Percentiles rank a stretch among this genome's conserved stretches.
phyloP scores from a whole-genome alignment of 2,888 invertebrate genomes.

The Hydropsyche betteni region DNA sequence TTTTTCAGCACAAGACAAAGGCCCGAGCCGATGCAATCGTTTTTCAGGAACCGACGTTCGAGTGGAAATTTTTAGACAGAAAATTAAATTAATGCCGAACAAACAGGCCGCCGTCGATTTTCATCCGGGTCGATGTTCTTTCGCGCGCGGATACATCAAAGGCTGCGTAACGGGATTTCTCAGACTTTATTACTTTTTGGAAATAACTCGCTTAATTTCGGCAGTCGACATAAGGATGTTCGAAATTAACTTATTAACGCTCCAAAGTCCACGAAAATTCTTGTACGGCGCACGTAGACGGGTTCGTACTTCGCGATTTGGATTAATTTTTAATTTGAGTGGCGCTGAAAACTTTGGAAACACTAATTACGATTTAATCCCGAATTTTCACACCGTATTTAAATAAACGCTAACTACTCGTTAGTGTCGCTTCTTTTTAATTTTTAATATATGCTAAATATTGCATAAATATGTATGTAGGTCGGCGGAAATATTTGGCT shows the following conservation, averaged over 20 bases:
- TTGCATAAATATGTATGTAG: too few species aligned
- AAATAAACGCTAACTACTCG: too few species aligned
- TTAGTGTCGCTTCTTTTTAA: too few species aligned
- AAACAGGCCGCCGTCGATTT: slow-evolving; percentile 16
- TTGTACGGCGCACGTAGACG: too few species aligned
- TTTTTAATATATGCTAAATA: too few species aligned
- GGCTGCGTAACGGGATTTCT: slow-evolving; percentile 15
- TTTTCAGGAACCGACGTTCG: background rate
- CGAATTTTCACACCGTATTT: too few species aligned
- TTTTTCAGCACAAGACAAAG: background rate
- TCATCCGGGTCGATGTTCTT: background rate
- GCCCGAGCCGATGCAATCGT: background rate
- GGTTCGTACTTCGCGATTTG: too few species aligned
- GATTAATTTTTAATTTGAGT: too few species aligned
- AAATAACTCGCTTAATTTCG: slow-evolving; percentile 14
- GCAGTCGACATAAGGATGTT: background rate
- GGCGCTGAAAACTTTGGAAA: too few species aligned
- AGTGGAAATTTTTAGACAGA: background rate
- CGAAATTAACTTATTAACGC: slow-evolving; percentile 23
- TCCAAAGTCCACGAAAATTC: background rate
- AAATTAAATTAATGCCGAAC: slow-evolving; percentile 16
- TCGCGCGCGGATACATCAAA: slow-evolving; percentile 6
- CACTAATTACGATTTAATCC: too few species aligned
- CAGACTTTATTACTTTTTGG: slow-evolving; percentile 16
- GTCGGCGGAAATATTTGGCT: too few species aligned